Conservation (phyloP, 2,888 invertebrate genomes). For the Zygogramma bicolorata region DNA sequence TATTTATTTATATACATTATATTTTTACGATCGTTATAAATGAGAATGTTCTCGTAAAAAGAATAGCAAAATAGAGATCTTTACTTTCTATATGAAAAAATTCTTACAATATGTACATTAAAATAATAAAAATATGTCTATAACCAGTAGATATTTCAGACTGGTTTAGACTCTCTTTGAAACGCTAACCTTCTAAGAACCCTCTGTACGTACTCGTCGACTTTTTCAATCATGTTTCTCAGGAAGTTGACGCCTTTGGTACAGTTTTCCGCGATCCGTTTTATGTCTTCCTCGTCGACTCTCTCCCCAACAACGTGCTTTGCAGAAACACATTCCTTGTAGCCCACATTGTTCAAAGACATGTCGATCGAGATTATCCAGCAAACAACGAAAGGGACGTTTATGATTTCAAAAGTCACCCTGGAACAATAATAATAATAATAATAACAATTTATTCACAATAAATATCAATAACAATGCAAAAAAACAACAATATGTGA, state of each 20-base stretch:
- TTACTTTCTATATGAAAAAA: no score
- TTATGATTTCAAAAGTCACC: slow-evolving; percentile 35
- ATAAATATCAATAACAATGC: no score
- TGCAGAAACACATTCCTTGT: slow-evolving; percentile 28
- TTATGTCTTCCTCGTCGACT: slow-evolving; percentile 38
- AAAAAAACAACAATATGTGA: no score
- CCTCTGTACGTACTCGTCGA: slow-evolving; percentile 37
- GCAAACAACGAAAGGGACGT: slow-evolving; percentile 30
- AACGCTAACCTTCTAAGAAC: slow-evolving; percentile 20
- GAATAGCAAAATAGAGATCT: no score
- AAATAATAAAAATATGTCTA: no score
- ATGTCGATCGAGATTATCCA: slow-evolving; percentile 39
- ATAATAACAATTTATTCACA: slow-evolving; percentile 28
- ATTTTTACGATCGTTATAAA: no score
- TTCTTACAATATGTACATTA: no score
- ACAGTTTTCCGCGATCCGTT: slow-evolving; percentile 35
- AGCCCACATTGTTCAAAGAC: slow-evolving; percentile 21
- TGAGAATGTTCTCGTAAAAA: no score
- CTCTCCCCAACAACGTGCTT: slow-evolving; percentile 15
- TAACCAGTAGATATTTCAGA: no score
- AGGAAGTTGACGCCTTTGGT: slow-evolving; percentile 30
- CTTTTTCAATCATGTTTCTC: slow-evolving; percentile 30
- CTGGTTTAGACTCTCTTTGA: slow-evolving; percentile 7
- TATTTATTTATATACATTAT: no score
- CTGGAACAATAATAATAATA: slow-evolving; percentile 30